Percentiles rank a stretch among this genome's conserved stretches.
Evolutionary conservation across 2,113 vertebrate genomes (phyloP).

Genomic region (Dasyornis broadbenti): DNA sequence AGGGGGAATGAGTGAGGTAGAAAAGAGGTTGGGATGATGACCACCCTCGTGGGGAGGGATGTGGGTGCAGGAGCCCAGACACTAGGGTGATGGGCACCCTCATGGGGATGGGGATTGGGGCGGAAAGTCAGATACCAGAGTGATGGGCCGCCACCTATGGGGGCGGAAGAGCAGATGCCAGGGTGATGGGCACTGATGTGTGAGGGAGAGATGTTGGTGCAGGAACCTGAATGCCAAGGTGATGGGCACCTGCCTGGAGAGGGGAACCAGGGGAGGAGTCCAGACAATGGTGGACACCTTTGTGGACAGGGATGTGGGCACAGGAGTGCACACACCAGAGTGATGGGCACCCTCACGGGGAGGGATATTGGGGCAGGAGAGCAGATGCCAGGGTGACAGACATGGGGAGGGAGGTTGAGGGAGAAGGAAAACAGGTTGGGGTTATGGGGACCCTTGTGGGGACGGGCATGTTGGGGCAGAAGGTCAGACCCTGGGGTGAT

Average conservation of each 20-base stretch:
- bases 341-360: neutral
- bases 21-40: neutral
- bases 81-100: neutral
- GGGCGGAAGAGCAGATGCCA: neutral
- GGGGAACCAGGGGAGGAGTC: neutral
- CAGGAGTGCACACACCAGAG: no score
- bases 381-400: rapidly evolving
- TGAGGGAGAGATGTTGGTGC: neutral
- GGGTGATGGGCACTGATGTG: neutral
- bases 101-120: neutral
- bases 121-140: neutral
- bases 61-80: neutral
- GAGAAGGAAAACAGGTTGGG: neutral
- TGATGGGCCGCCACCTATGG: no score
- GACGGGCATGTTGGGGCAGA: neutral
- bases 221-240: neutral
- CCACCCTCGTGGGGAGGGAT: no score
- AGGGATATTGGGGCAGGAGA: neutral
- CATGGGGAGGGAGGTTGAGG: neutral
- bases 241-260: neutral
- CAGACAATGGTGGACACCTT: neutral
- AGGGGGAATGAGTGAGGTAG: rapidly evolving
- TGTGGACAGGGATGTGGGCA: rapidly evolving
- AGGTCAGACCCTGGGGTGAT: neutral
- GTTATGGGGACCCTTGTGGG: neutral